Percentiles rank a stretch among this genome's conserved stretches.
Conservation (phyloP, 2,113 vertebrate genomes). For the Mus musculus region GRCm39 chr3:150317001-150317500, state of each 20-base stretch:
- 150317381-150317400: not conserved
- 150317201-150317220: not conserved
- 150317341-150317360: not conserved
- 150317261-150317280: accelerated
- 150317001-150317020: conserved; percentile 40
- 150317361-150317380: not conserved
- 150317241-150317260: not conserved
- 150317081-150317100: not conserved
- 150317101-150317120: not conserved
- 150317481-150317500: not conserved
- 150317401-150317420: not conserved
- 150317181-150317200: not conserved
- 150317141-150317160: not conserved
- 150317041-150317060: conserved; percentile 18
- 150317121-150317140: not conserved
- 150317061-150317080: conserved; percentile 64
- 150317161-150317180: not conserved
- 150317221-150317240: not conserved
- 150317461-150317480: not conserved
- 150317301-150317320: not conserved
- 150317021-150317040: conserved; percentile 55
- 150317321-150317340: not conserved
- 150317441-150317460: conserved; percentile 17
- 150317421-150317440: not conserved
- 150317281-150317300: not conserved